Base-by-base conservation (phyloP, 2,888 invertebrate species). In the Cynaeus angustus region DNA sequence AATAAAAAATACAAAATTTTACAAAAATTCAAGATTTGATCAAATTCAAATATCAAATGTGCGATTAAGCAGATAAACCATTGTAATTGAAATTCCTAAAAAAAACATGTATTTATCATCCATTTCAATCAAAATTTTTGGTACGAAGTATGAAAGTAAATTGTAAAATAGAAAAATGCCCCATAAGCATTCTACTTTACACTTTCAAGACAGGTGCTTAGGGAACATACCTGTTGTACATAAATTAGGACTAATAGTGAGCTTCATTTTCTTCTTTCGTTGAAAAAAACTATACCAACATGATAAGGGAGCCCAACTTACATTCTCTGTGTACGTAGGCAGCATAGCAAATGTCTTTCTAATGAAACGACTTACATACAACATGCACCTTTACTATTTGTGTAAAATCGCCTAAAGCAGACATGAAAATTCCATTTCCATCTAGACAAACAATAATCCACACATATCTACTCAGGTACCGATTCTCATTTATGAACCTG, bases 401-500 rank as follows among this genome's bases (percentile, higher is more conserved):
- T 9, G 33, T 33, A 10, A 12, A 41, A 41, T 6, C n/a, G 41
- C 13, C 41, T 6, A 41, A 41, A n/a, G 13, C 13, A 6, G n/a
- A 6, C 37, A 37, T 37, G 37, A 13, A 41, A 41, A 3, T 13
- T 41, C 7, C 41, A 41, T 41, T 41, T n/a, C 41, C 41, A 41
- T n/a, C 13, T 3, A 12, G 28, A 50, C 3, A 26, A 50, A 50
- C 26, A 50, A 50, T 50, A 50, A n/a, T 50, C 48, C 48, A 28
- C 21, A 26, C 9, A 28, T 26, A 50, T 16, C 14, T 9, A 30
- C 9, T 46, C 33, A 30, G 28, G 37, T 33, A 53, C 37, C 33
- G 46, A 59, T 26, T 62, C 14, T 62, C 62, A 50, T 62, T 50
- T 50, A 37, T 9, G 8, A 62, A 62, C 16, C 62, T 26, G 58